Evolutionary conservation across 1,140 invertebrate species (phyloP).

Genomic region (Anastrepha obliqua): DNA sequence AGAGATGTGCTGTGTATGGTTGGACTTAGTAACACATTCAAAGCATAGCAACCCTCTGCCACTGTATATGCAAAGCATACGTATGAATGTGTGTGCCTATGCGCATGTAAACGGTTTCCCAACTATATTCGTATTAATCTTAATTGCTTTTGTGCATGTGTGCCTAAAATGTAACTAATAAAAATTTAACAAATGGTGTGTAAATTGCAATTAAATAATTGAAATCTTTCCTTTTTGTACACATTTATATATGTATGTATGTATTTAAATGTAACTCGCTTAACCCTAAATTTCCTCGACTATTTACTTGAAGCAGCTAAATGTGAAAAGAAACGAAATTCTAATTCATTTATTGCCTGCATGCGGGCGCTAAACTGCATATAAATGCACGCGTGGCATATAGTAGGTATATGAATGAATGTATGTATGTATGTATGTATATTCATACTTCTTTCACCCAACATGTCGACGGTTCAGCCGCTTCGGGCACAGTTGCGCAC

Average conservation of each 20-base stretch:
- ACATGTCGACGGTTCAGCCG: neutral
- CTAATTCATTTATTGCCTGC: neutral
- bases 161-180: conserved; percentile 48
- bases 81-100: neutral
- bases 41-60: too few relatives aligned
- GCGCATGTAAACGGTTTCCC: neutral
- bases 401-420: neutral
- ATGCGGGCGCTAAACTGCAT: neutral
- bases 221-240: neutral
- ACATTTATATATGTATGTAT: neutral
- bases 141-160: conserved; percentile 43
- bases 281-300: neutral
- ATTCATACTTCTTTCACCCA: neutral
- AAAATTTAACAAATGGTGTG: conserved; percentile 47
- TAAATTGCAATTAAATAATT: conserved; percentile 49
- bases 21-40: too few relatives aligned
- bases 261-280: neutral
- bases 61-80: too few relatives aligned
- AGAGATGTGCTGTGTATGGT: neutral
- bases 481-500: neutral
- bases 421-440: neutral
- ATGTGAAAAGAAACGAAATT: neutral
- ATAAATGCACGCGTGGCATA: neutral
- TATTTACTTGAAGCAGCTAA: neutral
- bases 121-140: neutral